Evolutionary conservation across 1,140 invertebrate genomes (phyloP).

Genomic region (Zaprionus gabonicus): DNA sequence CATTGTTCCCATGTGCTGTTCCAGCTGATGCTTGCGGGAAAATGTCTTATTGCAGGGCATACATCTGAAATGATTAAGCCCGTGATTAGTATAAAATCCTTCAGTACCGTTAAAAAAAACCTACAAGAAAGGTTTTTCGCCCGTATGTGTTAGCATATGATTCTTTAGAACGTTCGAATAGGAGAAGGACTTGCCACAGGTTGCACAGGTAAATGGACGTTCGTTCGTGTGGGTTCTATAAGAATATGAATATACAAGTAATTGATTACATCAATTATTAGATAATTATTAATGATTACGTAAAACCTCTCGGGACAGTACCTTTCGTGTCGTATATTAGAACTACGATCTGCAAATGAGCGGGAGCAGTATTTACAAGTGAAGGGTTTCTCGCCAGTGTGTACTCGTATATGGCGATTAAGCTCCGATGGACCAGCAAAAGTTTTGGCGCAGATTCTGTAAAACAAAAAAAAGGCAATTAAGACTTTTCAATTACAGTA

Average conservation of each 20-base stretch:
- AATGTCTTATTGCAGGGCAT: conserved; percentile 82
- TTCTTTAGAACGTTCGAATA: conserved; percentile 87
- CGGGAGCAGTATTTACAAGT: conserved; percentile 90
- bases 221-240: conserved; percentile 89
- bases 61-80: conserved; percentile 54
- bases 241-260: conserved; percentile 13
- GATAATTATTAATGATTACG: too few relatives aligned
- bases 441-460: conserved; percentile 74
- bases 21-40: conserved; percentile 79
- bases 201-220: conserved; percentile 88
- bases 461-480: conserved; percentile 5
- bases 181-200: conserved; percentile 90
- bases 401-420: conserved; percentile 76
- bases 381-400: conserved; percentile 86
- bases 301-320: conserved; percentile 7
- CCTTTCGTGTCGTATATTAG: conserved; percentile 87
- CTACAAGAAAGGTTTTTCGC: conserved; percentile 81
- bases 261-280: neutral
- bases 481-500: neutral
- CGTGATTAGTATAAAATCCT: neutral
- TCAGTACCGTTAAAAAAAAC: conserved; percentile 9
- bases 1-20: conserved; percentile 78
- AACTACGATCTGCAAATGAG: conserved; percentile 88
- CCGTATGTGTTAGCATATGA: conserved; percentile 85
- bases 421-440: conserved; percentile 79